phyloP scores from a whole-genome alignment of 2,888 invertebrate genomes.

The Drosophila borborema region DNA sequence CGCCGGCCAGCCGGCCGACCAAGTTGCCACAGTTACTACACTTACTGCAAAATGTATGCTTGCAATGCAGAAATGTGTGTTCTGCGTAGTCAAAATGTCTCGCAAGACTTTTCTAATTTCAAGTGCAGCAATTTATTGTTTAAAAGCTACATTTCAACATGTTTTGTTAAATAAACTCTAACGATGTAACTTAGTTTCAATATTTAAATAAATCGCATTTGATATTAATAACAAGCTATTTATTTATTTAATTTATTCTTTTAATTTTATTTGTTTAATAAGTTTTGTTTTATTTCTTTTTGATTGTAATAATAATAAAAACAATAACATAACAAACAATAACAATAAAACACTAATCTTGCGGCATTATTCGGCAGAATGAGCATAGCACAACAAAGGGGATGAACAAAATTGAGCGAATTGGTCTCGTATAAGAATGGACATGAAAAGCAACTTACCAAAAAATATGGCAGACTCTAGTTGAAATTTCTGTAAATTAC shows the following conservation, averaged over 20 bases:
- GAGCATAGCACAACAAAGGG: slow-evolving; percentile 53
- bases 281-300: not conserved
- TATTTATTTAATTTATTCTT: not conserved
- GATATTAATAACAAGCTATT: not conserved
- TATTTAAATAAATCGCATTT: too few relatives aligned
- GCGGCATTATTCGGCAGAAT: slow-evolving; percentile 22
- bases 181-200: not conserved
- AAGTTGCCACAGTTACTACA: slow-evolving; percentile 37
- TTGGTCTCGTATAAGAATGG: slow-evolving; percentile 20
- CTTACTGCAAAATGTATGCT: slow-evolving; percentile 4
- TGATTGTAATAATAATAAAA: not conserved
- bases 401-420: slow-evolving; percentile 28
- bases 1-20: slow-evolving; percentile 11
- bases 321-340: not conserved
- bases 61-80: not conserved
- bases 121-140: not conserved
- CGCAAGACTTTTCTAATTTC: not conserved
- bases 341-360: not conserved
- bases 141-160: not conserved
- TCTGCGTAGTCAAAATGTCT: not conserved
- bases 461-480: slow-evolving; percentile 25
- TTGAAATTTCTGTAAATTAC: slow-evolving; percentile 12
- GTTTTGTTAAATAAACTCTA: not conserved
- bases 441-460: slow-evolving; percentile 23
- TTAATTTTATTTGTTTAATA: too few relatives aligned